Evolutionary conservation across 2,888 invertebrate genomes (phyloP), one percentile per base, ranked within the genome.

Genomic region (Colostygia pectinataria): DNA sequence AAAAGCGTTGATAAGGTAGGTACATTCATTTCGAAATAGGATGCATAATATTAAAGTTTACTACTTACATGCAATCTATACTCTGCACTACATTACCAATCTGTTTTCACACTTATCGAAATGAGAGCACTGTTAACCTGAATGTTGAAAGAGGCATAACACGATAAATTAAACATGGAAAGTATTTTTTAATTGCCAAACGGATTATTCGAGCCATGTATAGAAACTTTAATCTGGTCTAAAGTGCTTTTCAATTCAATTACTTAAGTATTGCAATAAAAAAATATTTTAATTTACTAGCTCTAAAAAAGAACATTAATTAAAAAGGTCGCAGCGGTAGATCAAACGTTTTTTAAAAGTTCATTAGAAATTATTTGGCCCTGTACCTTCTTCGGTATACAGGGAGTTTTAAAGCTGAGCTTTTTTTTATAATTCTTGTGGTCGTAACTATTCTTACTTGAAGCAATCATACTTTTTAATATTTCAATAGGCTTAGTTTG

Each of bases 141-240:
- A 59, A 66, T 68, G 63, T 25, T 65, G 42, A 49, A 53, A 55
- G 53, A 38, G 42, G 44, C 59, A 68, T 58, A 56, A 66, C 73
- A 63, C 53, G 63, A 55, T 54, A 55, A 62, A 53, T 55, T 54
- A 55, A 62, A 50, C 48, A 50, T 31, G 18, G 53, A 50, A 48
- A 41, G 43, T 50, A 36, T 43, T 51, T n/a, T 38, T 33, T 52
- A 46, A 50, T 24, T 15, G 32, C 18, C 18, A 18, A 29, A 31
- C 29, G 28, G 41, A 46, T 48, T 42, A 46, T 27, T 23, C 28
- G 1, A 29, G 25, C 32, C 31, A 27, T 38, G 9, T 31, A 32
- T 31, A 45, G 12, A 12, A 43, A 18, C 20, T 31, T 13, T 3
- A 23, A 23, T 34, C 7, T 23, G 12, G 24, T 12, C 10, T 23